Base-by-base conservation (phyloP, 1,140 invertebrate genomes). In the Lordiphosa collinella region DNA sequence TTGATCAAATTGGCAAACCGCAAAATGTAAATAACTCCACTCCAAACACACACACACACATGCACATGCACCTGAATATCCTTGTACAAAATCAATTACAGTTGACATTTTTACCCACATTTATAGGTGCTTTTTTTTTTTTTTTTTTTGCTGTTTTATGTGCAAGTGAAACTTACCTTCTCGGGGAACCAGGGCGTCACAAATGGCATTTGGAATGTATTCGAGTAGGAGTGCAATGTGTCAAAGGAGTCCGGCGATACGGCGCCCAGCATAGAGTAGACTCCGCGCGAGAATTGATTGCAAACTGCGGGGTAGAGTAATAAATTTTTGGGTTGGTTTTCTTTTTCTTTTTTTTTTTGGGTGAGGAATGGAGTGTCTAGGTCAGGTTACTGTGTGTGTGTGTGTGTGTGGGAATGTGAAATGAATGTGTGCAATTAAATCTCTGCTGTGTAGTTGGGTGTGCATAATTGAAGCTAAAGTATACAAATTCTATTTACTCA, bases 161-260 rank as follows among this genome's bases (percentile, higher is more conserved):
- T 11, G 11, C 6, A 29, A 38, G n/a, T 1, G 35, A 22, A 37
- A 87, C 85, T 92, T 91, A 95, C 94, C 92, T 96, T 96, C 90
- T 97, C 95, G 0, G 96, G 95, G 89, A 97, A 97, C 94, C 95
- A 96, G n/a, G 96, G 96, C 31, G 95, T 97, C 43, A 99, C 92
- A 87, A 98, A 98, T 31, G 97, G 97, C 94, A 98, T 96, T 89
- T 97, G 95, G 89, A 98, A 98, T 8, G 96, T 98, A 90, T 98
- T 97, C 82, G 95, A 95, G 90, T 98, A 98, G 2, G 96, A 97
- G 88, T 98, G 96, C 40, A 98, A 92, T 40, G 96, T 98, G 89
- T 97, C 95, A 90, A 98, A 97, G 13, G 96, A 97, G 75, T 97
- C 96, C 11, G 96, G 94, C 71, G 95, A 95, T 11, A 98, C 96